A percentile compares a stretch with the other conserved stretches of the same genome.
phyloP scores from a whole-genome alignment of 2,113 vertebrate genomes.

The Theristicus caerulescens region DNA sequence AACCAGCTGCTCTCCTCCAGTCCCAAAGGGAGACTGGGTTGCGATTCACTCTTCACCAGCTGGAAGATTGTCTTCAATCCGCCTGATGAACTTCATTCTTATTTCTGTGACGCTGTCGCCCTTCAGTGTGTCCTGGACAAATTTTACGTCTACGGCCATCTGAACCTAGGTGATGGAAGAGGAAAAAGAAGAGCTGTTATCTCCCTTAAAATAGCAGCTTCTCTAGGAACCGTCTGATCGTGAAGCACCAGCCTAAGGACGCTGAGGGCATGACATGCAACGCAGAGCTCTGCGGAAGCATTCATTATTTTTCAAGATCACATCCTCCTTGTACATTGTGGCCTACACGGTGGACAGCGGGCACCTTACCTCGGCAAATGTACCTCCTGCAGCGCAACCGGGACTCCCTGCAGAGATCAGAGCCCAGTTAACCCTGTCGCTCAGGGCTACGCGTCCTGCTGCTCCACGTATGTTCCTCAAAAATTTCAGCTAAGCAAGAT shows the following conservation, averaged over 20 bases:
- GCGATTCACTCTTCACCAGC: conserved; percentile 90
- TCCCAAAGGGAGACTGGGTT: background rate
- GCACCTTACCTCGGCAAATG: background rate
- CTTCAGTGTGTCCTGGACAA: conserved; percentile 93
- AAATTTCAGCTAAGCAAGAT: background rate
- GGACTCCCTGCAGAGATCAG: background rate
- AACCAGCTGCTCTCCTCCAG: conserved; percentile 13
- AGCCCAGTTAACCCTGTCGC: background rate
- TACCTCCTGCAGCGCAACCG: fast-evolving
- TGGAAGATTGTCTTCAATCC: conserved; percentile 97
- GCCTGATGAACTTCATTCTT: conserved; percentile 95
- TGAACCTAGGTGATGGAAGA: conserved; percentile 82
- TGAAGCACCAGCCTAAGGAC: background rate
- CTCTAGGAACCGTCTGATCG: background rate
- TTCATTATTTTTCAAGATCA: too few relatives aligned
- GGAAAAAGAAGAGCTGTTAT: background rate
- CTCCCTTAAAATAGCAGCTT: background rate
- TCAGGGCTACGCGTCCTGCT: background rate
- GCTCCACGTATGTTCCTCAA: background rate
- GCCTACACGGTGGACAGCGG: fast-evolving
- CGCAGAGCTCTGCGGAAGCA: background rate
- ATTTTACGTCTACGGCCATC: conserved; percentile 98
- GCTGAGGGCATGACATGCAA: background rate
- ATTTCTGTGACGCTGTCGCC: conserved; percentile 97
- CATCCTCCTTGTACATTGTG: background rate